Base-by-base conservation (phyloP, 2,888 invertebrate species). In the Ectemnius cavifrons region DNA sequence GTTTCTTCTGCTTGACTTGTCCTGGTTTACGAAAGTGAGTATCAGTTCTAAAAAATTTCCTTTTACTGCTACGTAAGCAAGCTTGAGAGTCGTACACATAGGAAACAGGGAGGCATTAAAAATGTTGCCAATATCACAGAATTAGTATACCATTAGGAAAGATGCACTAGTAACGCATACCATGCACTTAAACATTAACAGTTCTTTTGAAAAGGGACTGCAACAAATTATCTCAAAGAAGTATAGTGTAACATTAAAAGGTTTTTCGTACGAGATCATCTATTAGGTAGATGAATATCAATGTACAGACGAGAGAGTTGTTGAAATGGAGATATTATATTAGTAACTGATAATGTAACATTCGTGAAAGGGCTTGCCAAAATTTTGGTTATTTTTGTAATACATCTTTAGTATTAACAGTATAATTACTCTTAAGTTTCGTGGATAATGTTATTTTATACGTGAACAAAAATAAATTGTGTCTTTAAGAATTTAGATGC, bases 391-490 rank as follows among this genome's bases (percentile, higher is more conserved):
- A 27, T 46, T 64, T 75, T 74, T 47, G 65, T 47, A 45, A 75
- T 60, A 58, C 37, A 60, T 67, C 11, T 23, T 73, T 71, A 69
- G 61, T 59, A 56, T 67, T 63, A 57, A 56, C 57, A 68, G 49
- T 67, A 59, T 46, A 61, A 28, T 58, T 63, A 47, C 37, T 58
- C 57, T 69, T 63, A 71, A 45, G 71, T 78, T 80, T 23, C 63
- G 37, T 59, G 8, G 63, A 57, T 67, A 68, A 67, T 62, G 23
- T 81, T 81, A 79, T 63, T 80, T 82, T 82, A 78, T 81, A 81
- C n/a, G 75, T 74, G 71, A 78, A 67, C 27, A 59, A 75, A 47
- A 75, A 81, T 80, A 81, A 80, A 82, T 69, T 71, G 65, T 67
- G 60, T 74, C 70, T 78, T 80, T 37, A 37, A 37, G 37, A 37